Percentiles rank a stretch among this genome's conserved stretches.
Evolutionary conservation across 2,888 invertebrate genomes (phyloP).

Genomic region (Drosophila anomelani): DNA sequence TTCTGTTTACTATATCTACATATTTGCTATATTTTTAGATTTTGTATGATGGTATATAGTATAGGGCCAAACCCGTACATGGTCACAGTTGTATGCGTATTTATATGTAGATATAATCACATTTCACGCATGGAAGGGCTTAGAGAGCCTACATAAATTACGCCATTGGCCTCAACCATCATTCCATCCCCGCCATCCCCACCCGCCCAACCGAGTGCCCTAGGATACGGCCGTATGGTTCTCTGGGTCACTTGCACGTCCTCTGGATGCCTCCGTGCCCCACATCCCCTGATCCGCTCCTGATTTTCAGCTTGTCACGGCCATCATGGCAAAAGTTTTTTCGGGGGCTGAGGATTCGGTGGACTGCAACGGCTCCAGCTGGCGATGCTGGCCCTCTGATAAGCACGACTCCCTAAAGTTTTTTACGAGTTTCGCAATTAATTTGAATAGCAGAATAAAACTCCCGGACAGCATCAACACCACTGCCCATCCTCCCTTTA

Average conservation of each 20-base stretch:
- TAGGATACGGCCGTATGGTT: conserved; percentile 26
- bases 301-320: conserved; percentile 24
- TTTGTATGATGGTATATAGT: not conserved
- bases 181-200: conserved; percentile 5
- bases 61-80: conserved; percentile 31
- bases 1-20: conserved; percentile 3
- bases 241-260: conserved; percentile 71
- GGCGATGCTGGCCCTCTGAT: conserved; percentile 49
- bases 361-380: conserved; percentile 26
- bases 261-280: conserved; percentile 11
- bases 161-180: conserved; percentile 54
- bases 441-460: conserved; percentile 42
- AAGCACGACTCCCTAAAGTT: conserved; percentile 41
- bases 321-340: conserved; percentile 38
- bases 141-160: conserved; percentile 74
- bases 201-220: conserved; percentile 2
- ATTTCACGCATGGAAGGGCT: conserved; percentile 72
- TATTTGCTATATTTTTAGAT: not conserved
- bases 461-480: conserved; percentile 2
- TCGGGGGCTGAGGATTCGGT: conserved; percentile 20
- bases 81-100: conserved; percentile 36
- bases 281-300: conserved; percentile 9
- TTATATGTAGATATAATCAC: conserved; percentile 65
- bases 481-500: not conserved
- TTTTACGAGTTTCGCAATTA: conserved; percentile 59